A percentile compares a stretch with the other conserved stretches of the same genome.
These are phyloP conservation scores for Galeopterus variegatus DNA, from an alignment of 2,113 vertebrate genomes.

Conservation along the genomic window DNA sequence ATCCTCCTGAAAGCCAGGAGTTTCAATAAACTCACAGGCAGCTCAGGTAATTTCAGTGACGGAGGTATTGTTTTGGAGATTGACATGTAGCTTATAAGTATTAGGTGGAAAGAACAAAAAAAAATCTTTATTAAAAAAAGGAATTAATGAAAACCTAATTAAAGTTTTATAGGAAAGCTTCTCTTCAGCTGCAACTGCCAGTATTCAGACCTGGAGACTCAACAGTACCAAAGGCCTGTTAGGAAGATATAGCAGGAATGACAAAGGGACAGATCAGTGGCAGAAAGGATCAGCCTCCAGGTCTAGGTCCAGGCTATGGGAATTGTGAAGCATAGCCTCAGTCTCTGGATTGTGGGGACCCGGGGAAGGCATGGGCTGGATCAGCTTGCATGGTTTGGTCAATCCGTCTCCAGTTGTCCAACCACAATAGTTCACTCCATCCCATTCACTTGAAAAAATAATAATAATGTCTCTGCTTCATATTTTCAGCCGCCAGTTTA, in stretches of 20 bases:
- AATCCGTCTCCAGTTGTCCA: background rate
- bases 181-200: background rate
- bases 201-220: slow-evolving; percentile 1
- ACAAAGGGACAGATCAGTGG: background rate
- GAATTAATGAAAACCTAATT: slow-evolving; percentile 78
- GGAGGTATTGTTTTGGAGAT: slow-evolving; percentile 68
- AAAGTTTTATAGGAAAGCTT: slow-evolving; percentile 68
- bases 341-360: background rate
- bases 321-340: background rate
- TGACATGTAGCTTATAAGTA: slow-evolving; percentile 72
- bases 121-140: slow-evolving; percentile 73
- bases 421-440: background rate
- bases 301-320: no score
- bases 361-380: fast-evolving
- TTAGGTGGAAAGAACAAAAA: slow-evolving; percentile 59
- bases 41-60: slow-evolving; percentile 62
- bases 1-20: slow-evolving; percentile 26
- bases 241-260: background rate
- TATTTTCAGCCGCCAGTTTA: background rate
- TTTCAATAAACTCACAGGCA: slow-evolving; percentile 70
- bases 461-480: background rate
- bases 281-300: fast-evolving
- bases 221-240: background rate
- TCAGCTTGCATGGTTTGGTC: background rate
- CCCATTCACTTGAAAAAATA: background rate